These are phyloP conservation scores for Hippocampus comes DNA, from an alignment of 2,113 vertebrate genomes.

Conservation along the genomic window DNA sequence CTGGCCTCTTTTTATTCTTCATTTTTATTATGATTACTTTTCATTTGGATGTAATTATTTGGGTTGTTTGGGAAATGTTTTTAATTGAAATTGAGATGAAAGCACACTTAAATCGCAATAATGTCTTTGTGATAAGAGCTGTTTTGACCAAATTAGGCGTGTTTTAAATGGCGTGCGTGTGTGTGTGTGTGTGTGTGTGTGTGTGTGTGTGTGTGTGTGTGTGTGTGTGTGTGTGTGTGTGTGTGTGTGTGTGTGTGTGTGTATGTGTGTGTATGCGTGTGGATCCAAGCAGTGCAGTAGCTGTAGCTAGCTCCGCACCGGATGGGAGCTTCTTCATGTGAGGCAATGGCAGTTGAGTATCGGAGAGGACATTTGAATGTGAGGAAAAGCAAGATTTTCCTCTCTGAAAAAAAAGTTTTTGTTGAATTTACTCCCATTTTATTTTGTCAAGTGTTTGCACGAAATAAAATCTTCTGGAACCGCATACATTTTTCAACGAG, in stretches of 20 bases:
- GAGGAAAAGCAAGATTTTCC: conserved; percentile 33
- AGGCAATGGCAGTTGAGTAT: conserved; percentile 2
- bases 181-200: conserved; percentile 19
- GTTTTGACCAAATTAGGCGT: conserved; percentile 5
- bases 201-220: conserved; percentile 23
- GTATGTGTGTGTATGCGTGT: conserved; percentile 5
- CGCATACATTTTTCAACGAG: too few relatives aligned
- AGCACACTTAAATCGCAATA: conserved; percentile 84
- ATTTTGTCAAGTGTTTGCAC: too few relatives aligned
- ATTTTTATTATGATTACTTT: conserved; percentile 34
- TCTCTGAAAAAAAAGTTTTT: too few relatives aligned
- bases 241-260: conserved; percentile 29
- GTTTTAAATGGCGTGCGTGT: conserved; percentile 39
- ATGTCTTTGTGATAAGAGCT: conserved; percentile 67
- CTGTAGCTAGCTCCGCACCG: conserved; percentile 41
- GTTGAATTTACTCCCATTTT: too few relatives aligned
- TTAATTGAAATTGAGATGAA: conserved; percentile 68
- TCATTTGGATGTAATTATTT: conserved; percentile 70
- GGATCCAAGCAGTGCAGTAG: conserved; percentile 21
- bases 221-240: conserved; percentile 18
- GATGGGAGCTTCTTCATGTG: conserved; percentile 11
- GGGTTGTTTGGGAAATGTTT: conserved; percentile 56
- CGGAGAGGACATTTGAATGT: conserved; percentile 36
- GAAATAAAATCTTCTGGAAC: too few relatives aligned
- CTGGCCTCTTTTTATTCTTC: conserved; percentile 40